Percentiles rank a stretch among this genome's conserved stretches.
phyloP scores from a whole-genome alignment of 2,888 invertebrate species.

The Trichopoda pennipes region DNA sequence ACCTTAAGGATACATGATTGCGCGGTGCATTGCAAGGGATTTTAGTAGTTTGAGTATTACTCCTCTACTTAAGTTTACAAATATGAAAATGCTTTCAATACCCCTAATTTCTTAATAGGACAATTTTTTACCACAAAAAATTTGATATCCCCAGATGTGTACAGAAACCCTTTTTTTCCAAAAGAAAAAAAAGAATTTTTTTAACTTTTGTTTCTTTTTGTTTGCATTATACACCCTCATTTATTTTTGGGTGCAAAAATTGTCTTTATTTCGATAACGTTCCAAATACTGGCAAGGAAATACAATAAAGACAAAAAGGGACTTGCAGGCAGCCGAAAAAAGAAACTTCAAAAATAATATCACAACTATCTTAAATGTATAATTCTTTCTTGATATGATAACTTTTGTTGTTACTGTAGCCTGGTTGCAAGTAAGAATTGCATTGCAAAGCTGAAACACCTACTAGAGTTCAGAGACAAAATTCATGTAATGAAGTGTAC shows the following conservation, averaged over 20 bases:
- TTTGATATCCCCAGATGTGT: neutral
- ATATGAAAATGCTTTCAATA: no score
- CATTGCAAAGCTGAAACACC: slow-evolving; percentile 56
- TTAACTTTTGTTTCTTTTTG: neutral
- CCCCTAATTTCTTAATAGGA: no score
- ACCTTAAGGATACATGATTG: no score
- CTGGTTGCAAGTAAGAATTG: slow-evolving; percentile 42
- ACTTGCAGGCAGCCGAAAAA: slow-evolving; percentile 43
- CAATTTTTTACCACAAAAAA: no score
- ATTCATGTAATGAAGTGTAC: slow-evolving; percentile 66
- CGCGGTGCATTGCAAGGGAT: no score
- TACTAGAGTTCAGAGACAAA: slow-evolving; percentile 48
- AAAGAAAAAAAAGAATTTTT: neutral
- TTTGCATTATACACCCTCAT: slow-evolving; percentile 35
- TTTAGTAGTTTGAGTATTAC: no score
- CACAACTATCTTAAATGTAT: slow-evolving; percentile 57
- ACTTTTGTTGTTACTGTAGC: slow-evolving; percentile 56
- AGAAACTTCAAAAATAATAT: slow-evolving; percentile 32
- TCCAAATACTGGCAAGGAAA: slow-evolving; percentile 25
- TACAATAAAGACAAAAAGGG: slow-evolving; percentile 38
- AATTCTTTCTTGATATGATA: slow-evolving; percentile 65
- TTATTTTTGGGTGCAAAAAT: slow-evolving; percentile 55
- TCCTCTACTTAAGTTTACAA: no score
- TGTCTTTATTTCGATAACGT: slow-evolving; percentile 54
- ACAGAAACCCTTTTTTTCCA: slow-evolving; percentile 19